Percentiles rank a stretch among this genome's conserved stretches.
These are phyloP conservation scores for Chrysopilus asiliformis DNA, from an alignment of 2,888 invertebrate species.

Conservation along the genomic window DNA sequence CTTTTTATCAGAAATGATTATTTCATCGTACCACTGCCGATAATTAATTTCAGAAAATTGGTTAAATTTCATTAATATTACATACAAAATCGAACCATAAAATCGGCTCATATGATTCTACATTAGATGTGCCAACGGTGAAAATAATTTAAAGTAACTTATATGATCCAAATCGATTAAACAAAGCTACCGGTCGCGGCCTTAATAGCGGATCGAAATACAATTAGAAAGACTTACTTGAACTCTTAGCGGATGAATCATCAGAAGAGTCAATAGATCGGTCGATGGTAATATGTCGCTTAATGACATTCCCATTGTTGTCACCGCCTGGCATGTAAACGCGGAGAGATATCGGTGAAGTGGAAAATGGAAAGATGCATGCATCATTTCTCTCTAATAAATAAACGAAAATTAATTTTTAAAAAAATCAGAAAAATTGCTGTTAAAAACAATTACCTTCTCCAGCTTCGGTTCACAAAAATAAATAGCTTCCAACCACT, in stretches of 20 bases:
- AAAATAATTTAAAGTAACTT: neutral
- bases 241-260: slow-evolving; percentile 83
- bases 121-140: no score
- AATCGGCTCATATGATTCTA: no score
- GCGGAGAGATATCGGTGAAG: slow-evolving; percentile 88
- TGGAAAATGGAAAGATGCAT: slow-evolving; percentile 93
- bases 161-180: neutral
- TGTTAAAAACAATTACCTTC: slow-evolving; percentile 33
- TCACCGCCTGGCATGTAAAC: slow-evolving; percentile 72
- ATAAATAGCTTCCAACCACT: slow-evolving; percentile 79
- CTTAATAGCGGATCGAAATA: no score
- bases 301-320: slow-evolving; percentile 62
- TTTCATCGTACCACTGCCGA: no score
- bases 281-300: slow-evolving; percentile 67
- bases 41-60: no score
- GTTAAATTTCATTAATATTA: no score
- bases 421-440: neutral
- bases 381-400: slow-evolving; percentile 60
- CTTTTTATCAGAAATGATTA: no score
- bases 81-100: no score
- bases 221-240: slow-evolving; percentile 77
- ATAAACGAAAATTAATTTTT: slow-evolving; percentile 10
- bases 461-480: slow-evolving; percentile 51
- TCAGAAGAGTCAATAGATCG: slow-evolving; percentile 63
- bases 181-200: no score